Evolutionary conservation across 2,797 vertebrate genomes (phyloP).

Genomic region (Pangasius djambal): DNA sequence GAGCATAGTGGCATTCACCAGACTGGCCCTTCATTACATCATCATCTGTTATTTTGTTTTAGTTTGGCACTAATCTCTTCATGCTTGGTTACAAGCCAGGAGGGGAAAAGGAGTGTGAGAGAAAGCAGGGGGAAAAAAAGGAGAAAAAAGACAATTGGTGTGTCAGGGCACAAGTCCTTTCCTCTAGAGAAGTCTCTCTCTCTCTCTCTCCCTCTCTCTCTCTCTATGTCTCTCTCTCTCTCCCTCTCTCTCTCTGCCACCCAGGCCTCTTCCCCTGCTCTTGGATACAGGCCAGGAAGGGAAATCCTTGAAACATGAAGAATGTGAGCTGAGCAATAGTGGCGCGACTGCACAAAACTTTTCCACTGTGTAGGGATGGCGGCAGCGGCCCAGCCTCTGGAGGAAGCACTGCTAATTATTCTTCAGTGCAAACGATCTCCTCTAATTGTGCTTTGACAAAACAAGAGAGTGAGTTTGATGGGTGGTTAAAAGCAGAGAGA

Average conservation of each 20-base stretch:
- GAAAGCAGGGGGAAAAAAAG: neutral
- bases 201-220: slow-evolving; percentile 28
- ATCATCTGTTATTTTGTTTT: slow-evolving; percentile 84
- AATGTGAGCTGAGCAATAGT: slow-evolving; percentile 81
- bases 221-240: slow-evolving; percentile 12
- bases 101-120: slow-evolving; percentile 19
- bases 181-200: slow-evolving; percentile 68
- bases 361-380: slow-evolving; percentile 75
- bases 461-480: slow-evolving; percentile 46
- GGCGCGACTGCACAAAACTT: slow-evolving; percentile 77
- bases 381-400: slow-evolving; percentile 54
- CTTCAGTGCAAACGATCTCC: slow-evolving; percentile 44
- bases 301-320: slow-evolving; percentile 94
- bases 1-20: slow-evolving; percentile 27
- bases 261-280: slow-evolving; percentile 63
- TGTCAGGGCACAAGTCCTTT: slow-evolving; percentile 82
- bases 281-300: slow-evolving; percentile 87
- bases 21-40: slow-evolving; percentile 70
- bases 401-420: slow-evolving; percentile 25
- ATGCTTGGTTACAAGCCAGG: slow-evolving; percentile 81
- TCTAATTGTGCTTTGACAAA: slow-evolving; percentile 48
- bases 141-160: slow-evolving; percentile 66
- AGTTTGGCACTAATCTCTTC: slow-evolving; percentile 81
- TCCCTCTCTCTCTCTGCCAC: slow-evolving; percentile 38
- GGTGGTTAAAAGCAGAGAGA: slow-evolving; percentile 41